Conservation (phyloP, 2,888 invertebrate genomes). For the Drosophila phalerata region DNA sequence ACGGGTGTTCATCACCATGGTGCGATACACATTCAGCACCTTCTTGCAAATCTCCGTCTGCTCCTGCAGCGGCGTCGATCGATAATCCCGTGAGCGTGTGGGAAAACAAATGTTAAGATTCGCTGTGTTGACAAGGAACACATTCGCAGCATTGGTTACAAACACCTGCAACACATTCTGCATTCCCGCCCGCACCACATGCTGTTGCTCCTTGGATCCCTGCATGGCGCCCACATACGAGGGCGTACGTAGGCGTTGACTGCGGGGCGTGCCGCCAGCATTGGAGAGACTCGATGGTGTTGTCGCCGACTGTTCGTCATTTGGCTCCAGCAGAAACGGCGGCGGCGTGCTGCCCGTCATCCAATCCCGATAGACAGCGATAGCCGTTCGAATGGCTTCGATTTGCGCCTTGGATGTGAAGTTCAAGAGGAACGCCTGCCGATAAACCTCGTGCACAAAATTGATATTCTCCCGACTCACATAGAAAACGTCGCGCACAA, state of each 20-base stretch:
- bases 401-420: slow-evolving; percentile 91
- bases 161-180: slow-evolving; percentile 89
- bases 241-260: slow-evolving; percentile 90
- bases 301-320: slow-evolving; percentile 83
- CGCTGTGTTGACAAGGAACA: slow-evolving; percentile 90
- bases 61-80: slow-evolving; percentile 92
- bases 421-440: slow-evolving; percentile 96
- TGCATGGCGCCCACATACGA: slow-evolving; percentile 90
- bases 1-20: slow-evolving; percentile 98
- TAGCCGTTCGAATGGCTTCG: slow-evolving; percentile 94
- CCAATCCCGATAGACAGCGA: slow-evolving; percentile 97
- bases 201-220: slow-evolving; percentile 90
- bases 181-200: slow-evolving; percentile 92
- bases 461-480: slow-evolving; percentile 96
- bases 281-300: slow-evolving; percentile 38
- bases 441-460: slow-evolving; percentile 96
- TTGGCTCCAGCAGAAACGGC: slow-evolving; percentile 91
- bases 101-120: slow-evolving; percentile 87
- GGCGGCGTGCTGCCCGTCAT: slow-evolving; percentile 94
- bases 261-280: slow-evolving; percentile 86
- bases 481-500: slow-evolving; percentile 95
- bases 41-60: slow-evolving; percentile 98
- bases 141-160: slow-evolving; percentile 97
- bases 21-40: slow-evolving; percentile 97
- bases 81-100: slow-evolving; percentile 87